These are phyloP conservation scores for Chaetodon trifasciatus DNA, from an alignment of 2,797 vertebrate species.

Conservation along the genomic window DNA sequence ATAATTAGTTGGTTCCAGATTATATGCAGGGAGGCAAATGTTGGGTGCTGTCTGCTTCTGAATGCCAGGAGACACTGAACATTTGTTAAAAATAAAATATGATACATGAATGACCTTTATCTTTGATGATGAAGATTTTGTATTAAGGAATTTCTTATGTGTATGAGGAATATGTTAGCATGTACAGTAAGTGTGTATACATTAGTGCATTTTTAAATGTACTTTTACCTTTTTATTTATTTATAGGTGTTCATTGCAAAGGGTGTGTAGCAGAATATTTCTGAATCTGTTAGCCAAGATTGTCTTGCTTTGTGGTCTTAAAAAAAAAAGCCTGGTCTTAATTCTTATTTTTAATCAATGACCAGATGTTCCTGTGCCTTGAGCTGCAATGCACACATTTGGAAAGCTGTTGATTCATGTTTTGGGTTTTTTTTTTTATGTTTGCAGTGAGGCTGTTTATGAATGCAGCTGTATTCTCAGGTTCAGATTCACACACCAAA, in stretches of 20 bases:
- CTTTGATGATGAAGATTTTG: conserved; percentile 10
- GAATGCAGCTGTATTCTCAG: conserved; percentile 9
- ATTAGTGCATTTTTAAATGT: background rate
- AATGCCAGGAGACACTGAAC: background rate
- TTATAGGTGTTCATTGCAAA: background rate
- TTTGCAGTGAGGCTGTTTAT: conserved; percentile 2
- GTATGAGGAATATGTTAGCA: conserved; percentile 20
- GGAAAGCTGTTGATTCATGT: background rate
- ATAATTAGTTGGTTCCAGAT: background rate
- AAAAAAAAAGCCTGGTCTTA: conserved; percentile 33
- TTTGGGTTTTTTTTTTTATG: background rate
- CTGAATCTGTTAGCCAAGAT: background rate
- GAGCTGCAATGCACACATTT: background rate
- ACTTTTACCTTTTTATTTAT: conserved; percentile 11
- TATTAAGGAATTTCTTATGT: conserved; percentile 14
- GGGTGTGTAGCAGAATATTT: background rate
- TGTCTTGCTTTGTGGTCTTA: conserved; percentile 37
- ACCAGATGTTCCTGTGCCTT: conserved; percentile 12
- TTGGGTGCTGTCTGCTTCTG: background rate
- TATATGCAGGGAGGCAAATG: background rate
- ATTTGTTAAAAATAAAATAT: conserved; percentile 4
- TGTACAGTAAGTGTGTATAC: conserved; percentile 6
- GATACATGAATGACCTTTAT: background rate
- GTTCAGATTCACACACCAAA: conserved; percentile 1
- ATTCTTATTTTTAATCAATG: background rate